Percentiles rank a stretch among this genome's conserved stretches.
These are phyloP conservation scores for Myrmecobius fasciatus DNA, from an alignment of 2,113 vertebrate genomes.

Conservation along the genomic window DNA sequence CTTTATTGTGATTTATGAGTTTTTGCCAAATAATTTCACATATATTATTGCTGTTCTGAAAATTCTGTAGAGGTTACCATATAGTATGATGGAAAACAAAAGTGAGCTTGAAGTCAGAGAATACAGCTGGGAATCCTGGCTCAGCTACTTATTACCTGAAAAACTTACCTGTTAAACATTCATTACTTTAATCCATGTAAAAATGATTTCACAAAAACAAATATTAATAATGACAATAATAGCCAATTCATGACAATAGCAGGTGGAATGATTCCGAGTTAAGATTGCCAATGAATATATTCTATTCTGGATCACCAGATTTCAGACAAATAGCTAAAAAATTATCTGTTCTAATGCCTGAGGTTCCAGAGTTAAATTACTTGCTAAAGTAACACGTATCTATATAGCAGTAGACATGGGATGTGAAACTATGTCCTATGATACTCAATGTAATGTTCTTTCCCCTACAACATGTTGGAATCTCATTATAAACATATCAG, in stretches of 20 bases:
- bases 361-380: not conserved
- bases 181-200: not conserved
- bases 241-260: not conserved
- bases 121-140: not conserved
- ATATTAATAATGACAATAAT: not conserved
- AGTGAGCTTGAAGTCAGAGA: not conserved
- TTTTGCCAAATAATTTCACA: not conserved
- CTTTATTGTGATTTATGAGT: not conserved
- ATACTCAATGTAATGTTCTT: not conserved
- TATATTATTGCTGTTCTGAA: not conserved
- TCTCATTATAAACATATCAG: not conserved
- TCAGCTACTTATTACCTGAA: not conserved
- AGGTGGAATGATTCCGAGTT: not conserved
- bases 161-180: not conserved
- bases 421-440: not conserved
- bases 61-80: not conserved
- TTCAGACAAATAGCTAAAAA: not conserved
- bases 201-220: not conserved
- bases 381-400: not conserved
- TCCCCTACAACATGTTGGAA: not conserved
- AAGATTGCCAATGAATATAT: not conserved
- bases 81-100: not conserved
- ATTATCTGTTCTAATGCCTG: not conserved
- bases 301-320: not conserved
- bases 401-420: not conserved